A percentile compares a stretch with the other conserved stretches of the same genome.
These are phyloP conservation scores for Troglohyphantes excavatus DNA, from an alignment of 2,888 invertebrate species.

Conservation along the genomic window DNA sequence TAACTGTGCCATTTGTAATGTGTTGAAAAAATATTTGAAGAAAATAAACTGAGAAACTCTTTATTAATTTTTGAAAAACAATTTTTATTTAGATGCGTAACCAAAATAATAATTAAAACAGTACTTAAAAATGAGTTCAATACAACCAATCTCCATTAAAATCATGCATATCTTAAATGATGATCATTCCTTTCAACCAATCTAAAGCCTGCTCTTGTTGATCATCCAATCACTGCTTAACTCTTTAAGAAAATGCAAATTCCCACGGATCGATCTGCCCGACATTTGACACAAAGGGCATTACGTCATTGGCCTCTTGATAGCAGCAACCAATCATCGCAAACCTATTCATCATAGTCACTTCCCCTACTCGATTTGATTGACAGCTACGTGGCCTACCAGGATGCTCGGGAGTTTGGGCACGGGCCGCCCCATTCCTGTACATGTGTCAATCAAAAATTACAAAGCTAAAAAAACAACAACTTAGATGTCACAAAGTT, in stretches of 20 bases:
- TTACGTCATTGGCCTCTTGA: conserved; percentile 53
- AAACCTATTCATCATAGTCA: conserved; percentile 79
- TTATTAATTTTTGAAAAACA: too few species aligned
- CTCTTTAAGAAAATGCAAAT: conserved; percentile 40
- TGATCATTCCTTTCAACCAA: not conserved
- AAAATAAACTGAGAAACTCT: too few species aligned
- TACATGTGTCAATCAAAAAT: conserved; percentile 34
- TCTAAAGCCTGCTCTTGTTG: not conserved
- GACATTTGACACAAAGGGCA: conserved; percentile 62
- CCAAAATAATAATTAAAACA: too few species aligned
- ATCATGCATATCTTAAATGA: too few species aligned
- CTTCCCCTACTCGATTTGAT: conserved; percentile 68
- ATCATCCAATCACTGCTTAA: not conserved
- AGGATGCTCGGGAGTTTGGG: not conserved
- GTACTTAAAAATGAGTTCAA: too few species aligned
- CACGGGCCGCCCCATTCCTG: not conserved
- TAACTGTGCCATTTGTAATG: too few species aligned
- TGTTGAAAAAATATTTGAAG: too few species aligned
- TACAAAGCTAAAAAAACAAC: conserved; percentile 19
- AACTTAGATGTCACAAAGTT: conserved; percentile 28
- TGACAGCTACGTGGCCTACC: conserved; percentile 62
- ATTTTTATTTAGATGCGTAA: too few species aligned
- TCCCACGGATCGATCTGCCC: not conserved
- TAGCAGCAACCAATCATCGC: conserved; percentile 71
- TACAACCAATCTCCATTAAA: too few species aligned